phyloP scores from a whole-genome alignment of 2,888 invertebrate genomes.

The Phlogophora meticulosa region DNA sequence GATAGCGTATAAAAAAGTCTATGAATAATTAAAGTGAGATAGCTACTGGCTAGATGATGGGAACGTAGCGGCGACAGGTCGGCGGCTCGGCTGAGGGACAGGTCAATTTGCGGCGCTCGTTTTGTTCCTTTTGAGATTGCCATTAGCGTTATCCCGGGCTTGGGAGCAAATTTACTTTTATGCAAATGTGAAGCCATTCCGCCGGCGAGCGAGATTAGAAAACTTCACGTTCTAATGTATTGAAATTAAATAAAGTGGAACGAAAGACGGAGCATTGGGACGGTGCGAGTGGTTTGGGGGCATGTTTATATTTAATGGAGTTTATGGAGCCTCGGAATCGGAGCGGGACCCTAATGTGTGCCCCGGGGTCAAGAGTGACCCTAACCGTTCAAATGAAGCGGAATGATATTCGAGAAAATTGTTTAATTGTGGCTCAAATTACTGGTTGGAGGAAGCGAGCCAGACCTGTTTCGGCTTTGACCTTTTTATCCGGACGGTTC shows the following conservation, averaged over 20 bases:
- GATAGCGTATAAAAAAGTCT: constrained; percentile 89
- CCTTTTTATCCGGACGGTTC: constrained; percentile 73
- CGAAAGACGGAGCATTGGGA: constrained; percentile 73
- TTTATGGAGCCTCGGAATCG: constrained; percentile 82
- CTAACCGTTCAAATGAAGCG: constrained; percentile 79
- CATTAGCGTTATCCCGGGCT: constrained; percentile 74
- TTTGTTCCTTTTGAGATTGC: constrained; percentile 80
- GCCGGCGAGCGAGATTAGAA: constrained; percentile 72
- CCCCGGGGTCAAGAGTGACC: constrained; percentile 86
- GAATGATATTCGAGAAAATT: constrained; percentile 90
- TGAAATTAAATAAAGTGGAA: constrained; percentile 78
- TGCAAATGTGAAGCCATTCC: constrained; percentile 76
- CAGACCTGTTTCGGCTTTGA: constrained; percentile 76
- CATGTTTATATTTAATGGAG: constrained; percentile 89
- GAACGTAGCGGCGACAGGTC: constrained; percentile 89
- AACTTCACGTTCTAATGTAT: constrained; percentile 73
- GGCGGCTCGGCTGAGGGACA: constrained; percentile 85
- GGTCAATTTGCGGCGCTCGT: constrained; percentile 89
- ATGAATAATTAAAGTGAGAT: constrained; percentile 91
- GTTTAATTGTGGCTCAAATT: constrained; percentile 89
- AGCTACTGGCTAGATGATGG: constrained; percentile 90
- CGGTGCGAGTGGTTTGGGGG: constrained; percentile 85
- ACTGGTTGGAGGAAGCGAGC: constrained; percentile 80
- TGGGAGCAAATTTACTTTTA: constrained; percentile 77
- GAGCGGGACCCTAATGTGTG: constrained; percentile 86